A percentile compares a stretch with the other conserved stretches of the same genome.
phyloP scores from a whole-genome alignment of 2,113 vertebrate species.

The Anas platyrhynchos region DNA sequence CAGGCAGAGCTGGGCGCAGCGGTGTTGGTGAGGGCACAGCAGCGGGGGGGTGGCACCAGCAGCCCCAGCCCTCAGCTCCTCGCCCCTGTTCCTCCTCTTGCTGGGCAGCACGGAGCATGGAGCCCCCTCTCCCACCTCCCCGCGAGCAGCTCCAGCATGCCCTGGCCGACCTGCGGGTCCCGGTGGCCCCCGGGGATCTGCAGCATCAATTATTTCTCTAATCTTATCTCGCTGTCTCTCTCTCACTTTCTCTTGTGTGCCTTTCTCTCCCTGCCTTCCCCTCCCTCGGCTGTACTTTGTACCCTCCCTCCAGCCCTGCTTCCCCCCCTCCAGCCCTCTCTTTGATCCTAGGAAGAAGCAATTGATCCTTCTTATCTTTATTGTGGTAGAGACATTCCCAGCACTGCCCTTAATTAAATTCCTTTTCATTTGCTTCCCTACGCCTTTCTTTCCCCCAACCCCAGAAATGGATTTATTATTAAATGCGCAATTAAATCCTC shows the following conservation, averaged over 20 bases:
- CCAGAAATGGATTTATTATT: not conserved
- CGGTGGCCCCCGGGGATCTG: not conserved
- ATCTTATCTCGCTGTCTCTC: not conserved
- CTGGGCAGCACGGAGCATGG: accelerated
- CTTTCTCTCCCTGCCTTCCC: not conserved
- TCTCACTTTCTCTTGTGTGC: not conserved
- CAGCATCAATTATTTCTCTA: not conserved
- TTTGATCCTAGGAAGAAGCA: slow-evolving; percentile 64
- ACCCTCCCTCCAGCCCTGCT: not conserved
- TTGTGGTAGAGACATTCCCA: slow-evolving; percentile 44
- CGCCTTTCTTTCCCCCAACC: not conserved
- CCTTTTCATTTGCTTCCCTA: not conserved
- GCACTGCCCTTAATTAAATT: slow-evolving; percentile 68
- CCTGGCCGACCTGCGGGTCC: accelerated
- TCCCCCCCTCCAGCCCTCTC: slow-evolving; percentile 15
- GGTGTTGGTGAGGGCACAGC: too few species aligned
- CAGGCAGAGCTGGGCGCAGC: too few species aligned
- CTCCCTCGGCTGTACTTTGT: not conserved
- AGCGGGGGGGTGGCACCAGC: too few species aligned
- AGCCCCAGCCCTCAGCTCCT: too few species aligned
- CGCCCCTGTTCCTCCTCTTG: not conserved
- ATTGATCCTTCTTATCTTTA: slow-evolving; percentile 72
- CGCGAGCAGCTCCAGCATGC: not conserved
- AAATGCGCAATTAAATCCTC: not conserved
- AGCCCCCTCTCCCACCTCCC: too few species aligned